Conservation (phyloP, 2,113 vertebrate genomes). For the Gopherus flavomarginatus region DNA sequence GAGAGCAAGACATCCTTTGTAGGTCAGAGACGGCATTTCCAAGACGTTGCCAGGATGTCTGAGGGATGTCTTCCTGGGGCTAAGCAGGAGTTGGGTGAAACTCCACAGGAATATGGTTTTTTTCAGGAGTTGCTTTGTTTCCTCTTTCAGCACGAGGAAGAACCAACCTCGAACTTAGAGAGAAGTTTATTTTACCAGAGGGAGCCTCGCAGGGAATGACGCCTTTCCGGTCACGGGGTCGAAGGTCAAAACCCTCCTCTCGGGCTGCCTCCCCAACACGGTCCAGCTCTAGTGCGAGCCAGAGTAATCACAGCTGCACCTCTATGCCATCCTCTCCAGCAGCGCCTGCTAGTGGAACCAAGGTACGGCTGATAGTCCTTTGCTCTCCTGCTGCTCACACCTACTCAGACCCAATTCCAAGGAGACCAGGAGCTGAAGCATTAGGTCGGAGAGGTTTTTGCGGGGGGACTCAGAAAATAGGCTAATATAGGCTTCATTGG, state of each 20-base stretch:
- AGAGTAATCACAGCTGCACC: constrained; percentile 94
- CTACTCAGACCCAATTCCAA: fast-evolving
- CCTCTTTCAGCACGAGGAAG: constrained; percentile 89
- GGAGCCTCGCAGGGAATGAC: constrained; percentile 94
- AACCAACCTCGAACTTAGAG: constrained; percentile 96
- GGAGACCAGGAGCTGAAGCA: background rate
- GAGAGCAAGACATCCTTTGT: fast-evolving
- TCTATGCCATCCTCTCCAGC: constrained; percentile 94
- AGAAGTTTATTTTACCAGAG: constrained; percentile 98
- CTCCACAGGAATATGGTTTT: too few relatives aligned
- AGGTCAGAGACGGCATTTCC: background rate
- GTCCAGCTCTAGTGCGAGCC: constrained; percentile 96
- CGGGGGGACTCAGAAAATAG: background rate
- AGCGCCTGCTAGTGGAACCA: constrained; percentile 90
- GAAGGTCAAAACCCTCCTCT: constrained; percentile 95
- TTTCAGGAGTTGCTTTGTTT: background rate
- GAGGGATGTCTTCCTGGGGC: background rate
- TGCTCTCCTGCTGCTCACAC: background rate
- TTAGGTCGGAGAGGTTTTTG: background rate
- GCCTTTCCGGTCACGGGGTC: constrained; percentile 92
- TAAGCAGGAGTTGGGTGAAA: background rate
- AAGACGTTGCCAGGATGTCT: background rate
- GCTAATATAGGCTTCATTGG: fast-evolving
- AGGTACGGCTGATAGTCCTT: constrained; percentile 72
- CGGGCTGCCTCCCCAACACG: constrained; percentile 94